Percentiles rank a stretch among this genome's conserved stretches.
These are phyloP conservation scores for Asobara japonica DNA, from an alignment of 1,140 invertebrate genomes.

Conservation along the genomic window DNA sequence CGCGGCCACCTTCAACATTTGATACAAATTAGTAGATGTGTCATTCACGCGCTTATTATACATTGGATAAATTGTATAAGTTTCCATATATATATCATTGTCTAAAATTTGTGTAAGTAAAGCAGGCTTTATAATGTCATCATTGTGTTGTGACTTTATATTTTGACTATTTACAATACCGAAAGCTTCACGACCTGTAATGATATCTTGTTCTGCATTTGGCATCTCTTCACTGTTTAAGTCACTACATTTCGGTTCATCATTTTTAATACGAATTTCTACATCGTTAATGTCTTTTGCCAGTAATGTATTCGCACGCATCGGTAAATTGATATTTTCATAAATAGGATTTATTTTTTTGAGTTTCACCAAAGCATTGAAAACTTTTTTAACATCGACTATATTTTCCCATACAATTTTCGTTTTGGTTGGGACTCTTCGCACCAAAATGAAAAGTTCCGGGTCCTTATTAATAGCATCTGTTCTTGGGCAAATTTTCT, in stretches of 20 bases:
- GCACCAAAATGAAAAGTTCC: constrained; percentile 35
- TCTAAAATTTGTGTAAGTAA: constrained; percentile 27
- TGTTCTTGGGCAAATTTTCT: constrained; percentile 41
- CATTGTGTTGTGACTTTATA: too few relatives aligned
- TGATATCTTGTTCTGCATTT: too few relatives aligned
- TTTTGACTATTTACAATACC: too few relatives aligned
- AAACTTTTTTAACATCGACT: constrained; percentile 36
- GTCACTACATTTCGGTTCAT: too few relatives aligned
- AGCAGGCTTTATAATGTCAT: too few relatives aligned
- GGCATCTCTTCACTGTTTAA: too few relatives aligned
- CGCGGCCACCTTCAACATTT: constrained; percentile 12
- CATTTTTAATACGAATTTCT: not conserved
- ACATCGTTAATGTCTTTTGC: not conserved
- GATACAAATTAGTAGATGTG: constrained; percentile 27
- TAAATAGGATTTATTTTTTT: too few relatives aligned
- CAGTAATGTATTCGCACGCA: too few relatives aligned
- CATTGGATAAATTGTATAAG: constrained; percentile 41
- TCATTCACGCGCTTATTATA: constrained; percentile 37
- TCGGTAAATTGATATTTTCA: too few relatives aligned
- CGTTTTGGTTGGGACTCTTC: constrained; percentile 32
- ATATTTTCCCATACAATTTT: constrained; percentile 37
- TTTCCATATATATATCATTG: constrained; percentile 32
- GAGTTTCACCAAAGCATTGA: constrained; percentile 17
- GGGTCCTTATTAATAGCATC: constrained; percentile 40
- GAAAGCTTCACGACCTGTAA: too few relatives aligned